These are phyloP conservation scores for Idaea biselata DNA, from an alignment of 2,888 invertebrate species.

Conservation along the genomic window DNA sequence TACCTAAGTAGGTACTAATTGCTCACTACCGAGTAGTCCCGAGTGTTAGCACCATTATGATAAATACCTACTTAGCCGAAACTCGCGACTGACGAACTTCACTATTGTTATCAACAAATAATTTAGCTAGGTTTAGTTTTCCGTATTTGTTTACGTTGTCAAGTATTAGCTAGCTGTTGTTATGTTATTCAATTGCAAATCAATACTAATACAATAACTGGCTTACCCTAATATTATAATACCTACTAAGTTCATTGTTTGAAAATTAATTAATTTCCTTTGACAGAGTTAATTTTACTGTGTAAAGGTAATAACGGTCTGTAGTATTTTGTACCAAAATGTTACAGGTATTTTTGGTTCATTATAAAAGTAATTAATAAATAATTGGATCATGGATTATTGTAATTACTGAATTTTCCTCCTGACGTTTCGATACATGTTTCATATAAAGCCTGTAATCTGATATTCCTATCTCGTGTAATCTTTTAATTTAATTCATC, in stretches of 20 bases:
- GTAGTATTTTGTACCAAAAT: neutral
- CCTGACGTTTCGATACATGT: neutral
- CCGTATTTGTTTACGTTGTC: no score
- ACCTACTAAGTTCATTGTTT: neutral
- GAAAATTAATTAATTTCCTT: conserved; percentile 1
- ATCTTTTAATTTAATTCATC: neutral
- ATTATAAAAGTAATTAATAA: conserved; percentile 1
- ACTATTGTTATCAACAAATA: no score
- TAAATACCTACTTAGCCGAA: no score
- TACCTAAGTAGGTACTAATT: no score
- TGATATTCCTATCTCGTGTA: neutral
- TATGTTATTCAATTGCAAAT: neutral
- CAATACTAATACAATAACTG: neutral
- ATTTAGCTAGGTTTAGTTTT: no score
- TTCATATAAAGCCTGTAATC: neutral
- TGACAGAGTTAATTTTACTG: neutral
- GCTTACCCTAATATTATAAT: neutral
- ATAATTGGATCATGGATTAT: neutral
- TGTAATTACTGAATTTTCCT: neutral
- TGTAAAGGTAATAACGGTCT: neutral
- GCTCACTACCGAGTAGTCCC: no score
- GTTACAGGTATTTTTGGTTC: neutral
- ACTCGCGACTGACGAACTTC: no score
- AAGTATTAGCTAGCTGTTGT: no score
- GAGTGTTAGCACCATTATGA: no score